Percentiles rank a stretch among this genome's conserved stretches.
These are phyloP conservation scores for Cardiocondyla obscurior DNA, from an alignment of 1,140 invertebrate species.

Conservation along the genomic window DNA sequence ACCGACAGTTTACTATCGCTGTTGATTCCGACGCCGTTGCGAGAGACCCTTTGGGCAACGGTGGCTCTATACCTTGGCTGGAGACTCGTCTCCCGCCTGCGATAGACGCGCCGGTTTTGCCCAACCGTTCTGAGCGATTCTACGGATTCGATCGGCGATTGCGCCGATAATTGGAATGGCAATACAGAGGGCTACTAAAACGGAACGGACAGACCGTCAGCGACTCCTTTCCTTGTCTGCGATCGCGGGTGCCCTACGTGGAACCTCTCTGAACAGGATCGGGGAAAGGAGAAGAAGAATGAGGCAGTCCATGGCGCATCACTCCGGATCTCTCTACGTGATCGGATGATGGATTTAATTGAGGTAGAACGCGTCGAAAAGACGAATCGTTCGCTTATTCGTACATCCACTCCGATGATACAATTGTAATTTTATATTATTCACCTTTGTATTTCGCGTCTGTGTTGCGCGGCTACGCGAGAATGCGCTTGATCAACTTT, in stretches of 20 bases:
- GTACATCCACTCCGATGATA: constrained; percentile 23
- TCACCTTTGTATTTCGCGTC: constrained; percentile 27
- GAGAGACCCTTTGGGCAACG: constrained; percentile 82
- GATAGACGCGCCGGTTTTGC: constrained; percentile 74
- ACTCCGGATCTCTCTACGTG: neutral
- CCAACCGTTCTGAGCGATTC: neutral
- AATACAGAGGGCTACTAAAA: neutral
- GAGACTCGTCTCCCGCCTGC: constrained; percentile 81
- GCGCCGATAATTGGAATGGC: constrained; percentile 17
- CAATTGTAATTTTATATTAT: constrained; percentile 57
- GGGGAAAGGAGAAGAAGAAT: neutral
- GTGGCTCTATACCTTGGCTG: constrained; percentile 82
- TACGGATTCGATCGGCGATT: constrained; percentile 1
- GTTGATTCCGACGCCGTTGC: constrained; percentile 80
- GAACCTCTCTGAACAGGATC: constrained; percentile 18
- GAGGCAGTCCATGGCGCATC: neutral
- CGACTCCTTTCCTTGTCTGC: neutral
- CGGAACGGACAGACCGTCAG: constrained; percentile 10
- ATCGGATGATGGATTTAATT: constrained; percentile 38
- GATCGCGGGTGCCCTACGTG: constrained; percentile 2
- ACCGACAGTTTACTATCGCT: constrained; percentile 79
- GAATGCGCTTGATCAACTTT: constrained; percentile 42
- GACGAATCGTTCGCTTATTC: neutral
- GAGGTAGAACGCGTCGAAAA: constrained; percentile 25
- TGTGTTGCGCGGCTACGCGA: constrained; percentile 30